Evolutionary conservation across 1,140 invertebrate species (phyloP), one percentile per base, ranked within the genome.

Genomic region (Panagrolaimus sp.): DNA sequence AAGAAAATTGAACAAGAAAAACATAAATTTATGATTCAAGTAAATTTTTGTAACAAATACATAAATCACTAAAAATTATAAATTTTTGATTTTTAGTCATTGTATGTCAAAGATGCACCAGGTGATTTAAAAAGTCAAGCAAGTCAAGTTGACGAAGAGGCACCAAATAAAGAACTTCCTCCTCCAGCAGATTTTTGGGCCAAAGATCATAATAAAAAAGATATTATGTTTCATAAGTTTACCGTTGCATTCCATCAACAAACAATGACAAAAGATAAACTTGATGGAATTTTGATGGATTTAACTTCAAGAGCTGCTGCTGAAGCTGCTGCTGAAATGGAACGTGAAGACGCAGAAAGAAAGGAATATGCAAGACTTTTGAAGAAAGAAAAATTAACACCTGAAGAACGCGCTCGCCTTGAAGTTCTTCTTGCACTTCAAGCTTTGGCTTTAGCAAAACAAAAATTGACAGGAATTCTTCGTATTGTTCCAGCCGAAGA

Each of bases 1-100:
- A 52, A 52, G 48, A 52, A 52, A 24, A 52, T 52, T 52, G 48
- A 52, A 52, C n/a, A n/a, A 24, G 48, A 52, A 24, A 52, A 52
- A 24, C 48, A 52, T 52, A 52, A 52, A 7, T 52, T 52, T 15
- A 52, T 52, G 48, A 52, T 52, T 24, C 48, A 52, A 15, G 48
- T 52, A 52, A 52, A 21, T 21, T 21, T 17, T 4, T 14, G n/a
- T 14, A 2, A 15, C 4, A 2, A 3, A 17, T 2, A 10, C 47
- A 52, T 52, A 17, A 3, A n/a, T n/a, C n/a, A n/a, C n/a, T n/a
- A n/a, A n/a, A n/a, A n/a, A n/a, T n/a, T n/a, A n/a, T n/a, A n/a
- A n/a, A n/a, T n/a, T n/a, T n/a, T n/a, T n/a, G n/a, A n/a, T n/a
- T n/a, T n/a, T n/a, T n/a, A n/a, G n/a, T n/a, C n/a, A n/a, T n/a